A percentile compares a stretch with the other conserved stretches of the same genome.
phyloP scores from a whole-genome alignment of 2,888 invertebrate genomes.

The Anorthoa munda region DNA sequence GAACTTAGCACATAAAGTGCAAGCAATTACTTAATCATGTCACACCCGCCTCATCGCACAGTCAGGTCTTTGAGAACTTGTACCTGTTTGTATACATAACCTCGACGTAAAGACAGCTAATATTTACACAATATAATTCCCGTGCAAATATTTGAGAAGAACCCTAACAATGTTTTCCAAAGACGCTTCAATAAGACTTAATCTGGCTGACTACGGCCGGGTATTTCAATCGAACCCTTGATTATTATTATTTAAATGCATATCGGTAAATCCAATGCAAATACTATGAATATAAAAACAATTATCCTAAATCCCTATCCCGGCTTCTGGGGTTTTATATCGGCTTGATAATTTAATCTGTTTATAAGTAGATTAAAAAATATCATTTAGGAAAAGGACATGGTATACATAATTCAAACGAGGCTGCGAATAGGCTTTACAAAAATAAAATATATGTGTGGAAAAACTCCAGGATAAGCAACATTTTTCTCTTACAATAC shows the following conservation, averaged over 20 bases:
- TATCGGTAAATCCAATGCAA: neutral
- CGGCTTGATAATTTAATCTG: conserved; percentile 27
- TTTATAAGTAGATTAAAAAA: conserved; percentile 15
- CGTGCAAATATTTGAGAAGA: conserved; percentile 46
- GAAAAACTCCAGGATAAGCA: conserved; percentile 6
- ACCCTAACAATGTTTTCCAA: conserved; percentile 16
- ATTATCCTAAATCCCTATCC: conserved; percentile 5
- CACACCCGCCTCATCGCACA: conserved; percentile 30
- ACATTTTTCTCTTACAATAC: conserved; percentile 29
- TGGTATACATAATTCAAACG: conserved; percentile 11
- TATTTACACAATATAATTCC: conserved; percentile 45
- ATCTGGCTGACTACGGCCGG: neutral
- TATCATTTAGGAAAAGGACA: conserved; percentile 7
- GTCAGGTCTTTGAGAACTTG: conserved; percentile 38
- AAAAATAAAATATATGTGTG: conserved; percentile 20
- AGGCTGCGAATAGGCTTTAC: conserved; percentile 1
- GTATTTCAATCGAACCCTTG: neutral
- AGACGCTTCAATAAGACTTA: conserved; percentile 24
- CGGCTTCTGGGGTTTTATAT: neutral
- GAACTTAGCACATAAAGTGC: conserved; percentile 51
- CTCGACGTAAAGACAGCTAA: conserved; percentile 32
- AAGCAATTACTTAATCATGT: conserved; percentile 57
- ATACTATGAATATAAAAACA: conserved; percentile 5
- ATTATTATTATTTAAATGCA: neutral
- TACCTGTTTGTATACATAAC: conserved; percentile 35